Percentiles rank a stretch among this genome's conserved stretches.
Conservation (phyloP, 2,797 vertebrate genomes). For the Meda fulgida region DNA sequence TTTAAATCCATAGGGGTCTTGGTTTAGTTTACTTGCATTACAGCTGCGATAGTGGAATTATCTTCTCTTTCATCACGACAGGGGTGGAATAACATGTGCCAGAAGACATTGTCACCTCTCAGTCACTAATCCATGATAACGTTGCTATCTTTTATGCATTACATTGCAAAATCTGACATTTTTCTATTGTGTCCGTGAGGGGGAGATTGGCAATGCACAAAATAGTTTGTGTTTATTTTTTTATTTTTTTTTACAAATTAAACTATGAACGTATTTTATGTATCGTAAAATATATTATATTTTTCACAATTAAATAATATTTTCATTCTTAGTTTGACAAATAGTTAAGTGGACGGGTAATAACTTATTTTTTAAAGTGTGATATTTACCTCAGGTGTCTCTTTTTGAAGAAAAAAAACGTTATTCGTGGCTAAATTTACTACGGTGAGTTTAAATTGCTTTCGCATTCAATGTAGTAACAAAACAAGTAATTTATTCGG, state of each 20-base stretch:
- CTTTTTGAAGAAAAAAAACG: neutral
- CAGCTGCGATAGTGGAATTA: conserved; percentile 67
- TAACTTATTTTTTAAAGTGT: neutral
- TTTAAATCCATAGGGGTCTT: conserved; percentile 66
- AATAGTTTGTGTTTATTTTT: neutral
- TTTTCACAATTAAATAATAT: neutral
- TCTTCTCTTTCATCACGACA: conserved; percentile 62
- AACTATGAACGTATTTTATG: neutral
- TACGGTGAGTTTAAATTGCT: conserved; percentile 30
- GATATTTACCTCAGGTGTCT: neutral
- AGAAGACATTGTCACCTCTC: conserved; percentile 27
- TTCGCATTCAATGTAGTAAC: conserved; percentile 68
- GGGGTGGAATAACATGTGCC: conserved; percentile 28
- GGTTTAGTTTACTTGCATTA: conserved; percentile 70
- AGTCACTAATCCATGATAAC: conserved; percentile 11
- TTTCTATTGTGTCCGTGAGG: neutral
- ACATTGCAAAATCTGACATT: neutral
- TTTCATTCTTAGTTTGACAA: neutral
- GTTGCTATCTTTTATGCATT: neutral
- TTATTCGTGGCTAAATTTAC: neutral
- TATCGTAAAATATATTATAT: too few relatives aligned
- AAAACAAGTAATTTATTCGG: conserved; percentile 65
- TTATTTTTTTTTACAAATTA: neutral
- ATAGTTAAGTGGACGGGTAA: neutral
- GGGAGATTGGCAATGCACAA: neutral